phyloP scores from a whole-genome alignment of 2,113 vertebrate genomes.

The Entelurus aequoreus region DNA sequence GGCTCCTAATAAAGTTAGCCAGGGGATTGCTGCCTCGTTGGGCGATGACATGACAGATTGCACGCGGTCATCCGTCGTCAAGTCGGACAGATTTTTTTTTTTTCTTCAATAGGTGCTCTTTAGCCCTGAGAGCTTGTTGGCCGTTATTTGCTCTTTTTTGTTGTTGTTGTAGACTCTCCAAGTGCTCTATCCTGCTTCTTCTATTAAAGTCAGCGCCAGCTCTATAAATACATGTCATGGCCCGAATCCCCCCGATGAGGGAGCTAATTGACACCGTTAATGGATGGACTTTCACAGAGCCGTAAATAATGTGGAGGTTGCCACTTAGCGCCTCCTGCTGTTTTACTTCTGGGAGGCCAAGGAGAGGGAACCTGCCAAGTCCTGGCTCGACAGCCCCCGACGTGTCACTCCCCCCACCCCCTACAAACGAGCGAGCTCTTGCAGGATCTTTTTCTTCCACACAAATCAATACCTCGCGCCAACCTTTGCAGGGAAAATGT shows the following conservation, averaged over 20 bases:
- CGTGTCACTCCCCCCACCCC: constrained; percentile 20
- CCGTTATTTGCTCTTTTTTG: constrained; percentile 21
- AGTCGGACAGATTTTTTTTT: constrained; percentile 15
- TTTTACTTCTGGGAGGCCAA: constrained; percentile 56
- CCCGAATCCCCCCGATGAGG: constrained; percentile 58
- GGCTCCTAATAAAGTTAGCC: constrained; percentile 18
- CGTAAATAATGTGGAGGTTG: constrained; percentile 67
- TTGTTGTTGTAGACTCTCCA: constrained; percentile 34
- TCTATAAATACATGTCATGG: constrained; percentile 62
- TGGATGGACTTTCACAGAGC: constrained; percentile 65
- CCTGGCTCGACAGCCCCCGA: constrained; percentile 29
- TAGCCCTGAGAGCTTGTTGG: constrained; percentile 28
- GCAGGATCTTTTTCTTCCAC: constrained; percentile 44
- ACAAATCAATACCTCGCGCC: constrained; percentile 60
- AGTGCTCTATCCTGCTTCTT: constrained; percentile 34
- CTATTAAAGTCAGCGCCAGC: constrained; percentile 42
- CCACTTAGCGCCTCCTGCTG: constrained; percentile 53
- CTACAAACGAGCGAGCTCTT: constrained; percentile 37
- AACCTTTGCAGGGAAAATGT: constrained; percentile 32
- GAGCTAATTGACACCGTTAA: constrained; percentile 67
- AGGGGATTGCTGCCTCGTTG: constrained; percentile 11
- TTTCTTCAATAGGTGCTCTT: constrained; percentile 19
- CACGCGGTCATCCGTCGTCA: constrained; percentile 5
- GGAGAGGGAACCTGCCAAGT: constrained; percentile 61
- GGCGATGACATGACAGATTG: constrained; percentile 24